Conservation (phyloP, 1,140 invertebrate genomes). For the Babylonia areolata region DNA sequence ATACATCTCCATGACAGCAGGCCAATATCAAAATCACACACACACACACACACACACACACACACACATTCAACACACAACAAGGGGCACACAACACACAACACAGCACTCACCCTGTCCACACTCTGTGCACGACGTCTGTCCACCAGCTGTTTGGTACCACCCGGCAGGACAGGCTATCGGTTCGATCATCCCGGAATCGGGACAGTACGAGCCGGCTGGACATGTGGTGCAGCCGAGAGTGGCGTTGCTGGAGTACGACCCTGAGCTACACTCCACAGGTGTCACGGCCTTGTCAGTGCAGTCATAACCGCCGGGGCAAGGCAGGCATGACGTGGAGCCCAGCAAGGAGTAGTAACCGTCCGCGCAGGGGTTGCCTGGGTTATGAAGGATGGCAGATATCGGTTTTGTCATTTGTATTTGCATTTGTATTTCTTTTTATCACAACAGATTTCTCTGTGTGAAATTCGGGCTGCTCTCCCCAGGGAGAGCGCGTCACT, state of each 20-base stretch:
- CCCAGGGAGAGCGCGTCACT: too few species aligned
- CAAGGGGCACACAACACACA: neutral
- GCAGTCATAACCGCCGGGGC: slow-evolving; percentile 65
- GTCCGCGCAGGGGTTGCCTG: slow-evolving; percentile 37
- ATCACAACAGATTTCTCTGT: too few species aligned
- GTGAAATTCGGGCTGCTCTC: too few species aligned
- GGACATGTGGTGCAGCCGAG: slow-evolving; percentile 58
- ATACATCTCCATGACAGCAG: too few species aligned
- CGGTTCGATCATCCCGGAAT: slow-evolving; percentile 54
- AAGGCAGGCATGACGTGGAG: slow-evolving; percentile 57
- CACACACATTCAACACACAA: neutral
- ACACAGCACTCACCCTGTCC: slow-evolving; percentile 52
- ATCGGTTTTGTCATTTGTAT: too few species aligned
- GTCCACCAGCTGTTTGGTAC: slow-evolving; percentile 62
- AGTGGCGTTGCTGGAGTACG: slow-evolving; percentile 57
- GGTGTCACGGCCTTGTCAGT: slow-evolving; percentile 47
- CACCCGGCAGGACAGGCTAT: slow-evolving; percentile 59
- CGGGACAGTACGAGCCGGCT: slow-evolving; percentile 59
- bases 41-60: neutral
- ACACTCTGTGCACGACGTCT: slow-evolving; percentile 65
- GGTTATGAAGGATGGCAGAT: too few species aligned
- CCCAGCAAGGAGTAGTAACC: slow-evolving; percentile 62
- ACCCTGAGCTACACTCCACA: slow-evolving; percentile 58
- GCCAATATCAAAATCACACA: neutral
- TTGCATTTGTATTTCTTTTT: too few species aligned